Conservation (phyloP, 2,113 vertebrate genomes). For the Litocranius walleri region DNA sequence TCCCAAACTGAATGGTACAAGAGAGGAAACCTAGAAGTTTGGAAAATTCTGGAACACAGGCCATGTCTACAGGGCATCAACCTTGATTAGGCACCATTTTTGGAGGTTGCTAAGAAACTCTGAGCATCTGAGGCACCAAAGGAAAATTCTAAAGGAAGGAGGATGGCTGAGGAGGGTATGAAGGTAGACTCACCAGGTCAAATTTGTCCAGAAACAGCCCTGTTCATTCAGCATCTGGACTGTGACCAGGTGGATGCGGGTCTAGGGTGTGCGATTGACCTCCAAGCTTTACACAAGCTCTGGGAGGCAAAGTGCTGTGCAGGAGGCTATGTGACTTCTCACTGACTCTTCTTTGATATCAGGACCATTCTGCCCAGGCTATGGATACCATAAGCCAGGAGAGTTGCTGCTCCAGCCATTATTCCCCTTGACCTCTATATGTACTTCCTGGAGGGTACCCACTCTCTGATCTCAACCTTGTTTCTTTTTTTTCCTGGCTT, state of each 20-base stretch:
- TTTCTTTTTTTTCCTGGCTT: background rate
- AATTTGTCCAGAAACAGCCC: background rate
- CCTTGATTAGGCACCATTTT: background rate
- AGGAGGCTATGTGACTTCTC: background rate
- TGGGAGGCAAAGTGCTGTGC: background rate
- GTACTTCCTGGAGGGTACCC: background rate
- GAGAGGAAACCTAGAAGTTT: background rate
- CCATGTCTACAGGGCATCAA: background rate
- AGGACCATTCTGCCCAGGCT: background rate
- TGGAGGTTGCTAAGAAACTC: background rate
- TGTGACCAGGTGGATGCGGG: background rate
- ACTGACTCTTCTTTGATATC: background rate
- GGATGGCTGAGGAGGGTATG: background rate
- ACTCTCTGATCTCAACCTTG: background rate
- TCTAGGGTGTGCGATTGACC: background rate
- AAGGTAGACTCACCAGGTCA: background rate
- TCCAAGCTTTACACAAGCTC: background rate
- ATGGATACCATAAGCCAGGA: background rate
- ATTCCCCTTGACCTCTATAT: background rate
- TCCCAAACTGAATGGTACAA: background rate
- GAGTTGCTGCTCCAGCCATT: background rate
- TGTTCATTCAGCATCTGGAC: background rate
- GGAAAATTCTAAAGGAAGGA: background rate
- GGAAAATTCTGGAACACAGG: background rate
- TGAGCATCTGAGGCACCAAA: background rate